Conservation (phyloP, 2,888 invertebrate species). For the Sepiola atlantica region DNA sequence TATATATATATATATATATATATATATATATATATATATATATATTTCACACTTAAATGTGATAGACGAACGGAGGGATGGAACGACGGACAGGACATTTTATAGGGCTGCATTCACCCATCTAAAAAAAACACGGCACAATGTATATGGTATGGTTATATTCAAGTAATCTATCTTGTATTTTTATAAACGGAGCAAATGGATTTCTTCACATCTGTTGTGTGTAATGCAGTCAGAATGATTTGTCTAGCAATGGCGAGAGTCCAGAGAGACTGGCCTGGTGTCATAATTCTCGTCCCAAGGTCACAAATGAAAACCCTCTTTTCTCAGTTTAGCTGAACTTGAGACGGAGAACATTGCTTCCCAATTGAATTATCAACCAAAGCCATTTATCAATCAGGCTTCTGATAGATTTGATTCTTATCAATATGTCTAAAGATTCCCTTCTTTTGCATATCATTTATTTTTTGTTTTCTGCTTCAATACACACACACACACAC, state of each 20-base stretch:
- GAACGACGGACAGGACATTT: too few species aligned
- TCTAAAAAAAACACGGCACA: not conserved
- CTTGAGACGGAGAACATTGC: not conserved
- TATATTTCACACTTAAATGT: not conserved
- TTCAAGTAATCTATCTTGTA: not conserved
- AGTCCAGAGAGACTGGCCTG: not conserved
- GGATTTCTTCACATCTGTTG: not conserved
- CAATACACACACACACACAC: too few species aligned
- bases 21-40: not conserved
- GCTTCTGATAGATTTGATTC: not conserved
- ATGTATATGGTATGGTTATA: not conserved
- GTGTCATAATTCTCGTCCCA: slow-evolving; percentile 5
- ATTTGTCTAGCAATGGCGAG: not conserved
- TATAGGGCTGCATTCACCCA: too few species aligned
- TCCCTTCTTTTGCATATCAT: not conserved
- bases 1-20: not conserved
- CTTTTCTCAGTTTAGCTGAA: not conserved
- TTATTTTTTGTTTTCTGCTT: too few species aligned
- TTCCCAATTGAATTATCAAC: not conserved
- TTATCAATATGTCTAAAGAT: not conserved
- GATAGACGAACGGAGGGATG: too few species aligned
- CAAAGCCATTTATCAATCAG: not conserved
- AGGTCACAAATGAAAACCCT: not conserved
- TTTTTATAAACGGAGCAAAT: not conserved
- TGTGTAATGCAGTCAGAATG: not conserved